Evolutionary conservation across 2,888 invertebrate species (phyloP).

Genomic region (Ypsolopha scabrella): DNA sequence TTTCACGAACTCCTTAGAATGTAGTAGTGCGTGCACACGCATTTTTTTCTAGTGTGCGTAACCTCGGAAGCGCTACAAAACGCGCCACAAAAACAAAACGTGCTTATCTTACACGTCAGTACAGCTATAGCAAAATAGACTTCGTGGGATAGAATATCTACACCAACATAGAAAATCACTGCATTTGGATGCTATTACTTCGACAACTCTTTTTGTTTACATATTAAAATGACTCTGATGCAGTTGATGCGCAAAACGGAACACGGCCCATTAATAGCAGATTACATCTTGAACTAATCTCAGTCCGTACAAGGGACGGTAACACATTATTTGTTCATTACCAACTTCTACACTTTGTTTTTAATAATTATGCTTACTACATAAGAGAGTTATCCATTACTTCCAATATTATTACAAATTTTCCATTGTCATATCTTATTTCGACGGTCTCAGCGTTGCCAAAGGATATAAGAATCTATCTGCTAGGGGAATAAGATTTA

Average conservation of each 20-base stretch:
- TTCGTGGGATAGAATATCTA: no score
- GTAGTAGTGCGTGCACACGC: no score
- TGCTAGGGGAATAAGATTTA: background rate
- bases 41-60: no score
- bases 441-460: slow-evolving; percentile 12
- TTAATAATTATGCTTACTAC: slow-evolving; percentile 56
- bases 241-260: background rate
- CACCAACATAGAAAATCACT: no score
- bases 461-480: background rate
- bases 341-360: slow-evolving; percentile 27
- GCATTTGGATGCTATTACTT: no score
- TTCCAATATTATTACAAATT: slow-evolving; percentile 20
- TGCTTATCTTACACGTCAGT: no score
- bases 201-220: no score
- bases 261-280: background rate
- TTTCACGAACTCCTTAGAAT: no score
- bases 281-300: slow-evolving; percentile 4
- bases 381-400: slow-evolving; percentile 27
- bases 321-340: slow-evolving; percentile 4
- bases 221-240: background rate
- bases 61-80: no score
- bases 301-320: slow-evolving; percentile 12
- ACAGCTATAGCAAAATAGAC: no score
- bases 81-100: no score
- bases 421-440: slow-evolving; percentile 5